phyloP scores from a whole-genome alignment of 2,113 vertebrate genomes.

The Hippocampus zosterae region DNA sequence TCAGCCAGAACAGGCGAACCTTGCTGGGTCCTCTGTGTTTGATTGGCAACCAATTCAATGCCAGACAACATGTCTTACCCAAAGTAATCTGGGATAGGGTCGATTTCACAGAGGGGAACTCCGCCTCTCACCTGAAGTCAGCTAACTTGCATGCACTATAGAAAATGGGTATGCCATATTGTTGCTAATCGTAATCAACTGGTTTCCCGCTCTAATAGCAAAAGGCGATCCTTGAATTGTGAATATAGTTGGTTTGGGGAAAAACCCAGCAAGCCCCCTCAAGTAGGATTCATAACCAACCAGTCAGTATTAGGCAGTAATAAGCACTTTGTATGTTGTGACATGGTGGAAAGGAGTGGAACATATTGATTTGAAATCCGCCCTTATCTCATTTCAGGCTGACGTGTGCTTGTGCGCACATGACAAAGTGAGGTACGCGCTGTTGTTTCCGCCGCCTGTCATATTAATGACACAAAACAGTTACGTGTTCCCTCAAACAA shows the following conservation, averaged over 20 bases:
- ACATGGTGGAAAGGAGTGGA: constrained; percentile 8
- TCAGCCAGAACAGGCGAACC: no score
- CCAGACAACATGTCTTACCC: no score
- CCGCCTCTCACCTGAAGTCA: no score
- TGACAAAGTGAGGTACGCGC: neutral
- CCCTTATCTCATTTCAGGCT: constrained; percentile 13
- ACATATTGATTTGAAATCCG: constrained; percentile 2
- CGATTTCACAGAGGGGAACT: no score
- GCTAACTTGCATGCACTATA: no score
- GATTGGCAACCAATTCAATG: no score
- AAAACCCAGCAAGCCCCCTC: neutral
- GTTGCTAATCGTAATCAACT: neutral
- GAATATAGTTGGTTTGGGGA: neutral
- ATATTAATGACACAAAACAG: constrained; percentile 15
- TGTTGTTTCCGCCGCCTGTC: constrained; percentile 23
- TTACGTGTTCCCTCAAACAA: constrained; percentile 7
- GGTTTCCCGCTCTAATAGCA: neutral
- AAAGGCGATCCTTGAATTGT: neutral
- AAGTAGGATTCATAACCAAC: neutral
- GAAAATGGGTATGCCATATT: neutral
- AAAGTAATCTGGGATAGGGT: no score
- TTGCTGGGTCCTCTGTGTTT: no score
- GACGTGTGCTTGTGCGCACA: constrained; percentile 3
- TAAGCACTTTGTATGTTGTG: constrained; percentile 1
- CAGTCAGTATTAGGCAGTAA: constrained; percentile 1